Percentiles rank a stretch among this genome's conserved stretches.
These are phyloP conservation scores for Anoplophora glabripennis DNA, from an alignment of 1,140 invertebrate genomes.

Conservation along the genomic window DNA sequence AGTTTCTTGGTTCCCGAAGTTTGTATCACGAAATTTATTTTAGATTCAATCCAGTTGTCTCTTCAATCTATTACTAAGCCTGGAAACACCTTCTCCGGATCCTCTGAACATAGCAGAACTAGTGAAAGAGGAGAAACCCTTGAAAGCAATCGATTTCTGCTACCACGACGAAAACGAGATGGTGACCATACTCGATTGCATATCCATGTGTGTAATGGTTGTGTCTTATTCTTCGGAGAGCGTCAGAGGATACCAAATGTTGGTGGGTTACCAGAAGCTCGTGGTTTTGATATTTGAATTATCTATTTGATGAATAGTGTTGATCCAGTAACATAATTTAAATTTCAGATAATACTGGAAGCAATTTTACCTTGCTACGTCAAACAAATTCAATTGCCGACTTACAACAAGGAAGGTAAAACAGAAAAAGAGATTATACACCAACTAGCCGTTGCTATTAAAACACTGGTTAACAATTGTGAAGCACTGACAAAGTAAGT, in stretches of 20 bases:
- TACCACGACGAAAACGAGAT: constrained; percentile 95
- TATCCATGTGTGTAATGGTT: constrained; percentile 94
- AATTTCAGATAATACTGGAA: constrained; percentile 84
- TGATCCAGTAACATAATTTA: background rate
- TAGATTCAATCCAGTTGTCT: constrained; percentile 86
- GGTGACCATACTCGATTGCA: constrained; percentile 89
- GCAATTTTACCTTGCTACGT: constrained; percentile 94
- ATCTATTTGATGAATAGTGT: background rate
- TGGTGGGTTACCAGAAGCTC: constrained; percentile 58
- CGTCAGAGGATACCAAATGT: constrained; percentile 94
- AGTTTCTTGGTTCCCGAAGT: background rate
- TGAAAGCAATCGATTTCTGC: constrained; percentile 96
- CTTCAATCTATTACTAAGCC: constrained; percentile 83
- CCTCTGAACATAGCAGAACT: constrained; percentile 92
- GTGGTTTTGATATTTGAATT: background rate
- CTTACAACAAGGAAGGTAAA: constrained; percentile 83
- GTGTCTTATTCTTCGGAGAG: constrained; percentile 97
- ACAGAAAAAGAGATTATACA: constrained; percentile 93
- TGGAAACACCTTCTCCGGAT: constrained; percentile 91
- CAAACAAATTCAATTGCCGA: constrained; percentile 86
- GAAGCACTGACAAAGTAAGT: constrained; percentile 90
- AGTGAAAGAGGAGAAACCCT: constrained; percentile 92
- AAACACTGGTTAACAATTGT: constrained; percentile 93
- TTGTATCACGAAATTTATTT: constrained; percentile 23
- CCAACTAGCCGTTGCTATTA: constrained; percentile 91